Conservation (phyloP, 2,888 invertebrate genomes). For the Eilema caniola region DNA sequence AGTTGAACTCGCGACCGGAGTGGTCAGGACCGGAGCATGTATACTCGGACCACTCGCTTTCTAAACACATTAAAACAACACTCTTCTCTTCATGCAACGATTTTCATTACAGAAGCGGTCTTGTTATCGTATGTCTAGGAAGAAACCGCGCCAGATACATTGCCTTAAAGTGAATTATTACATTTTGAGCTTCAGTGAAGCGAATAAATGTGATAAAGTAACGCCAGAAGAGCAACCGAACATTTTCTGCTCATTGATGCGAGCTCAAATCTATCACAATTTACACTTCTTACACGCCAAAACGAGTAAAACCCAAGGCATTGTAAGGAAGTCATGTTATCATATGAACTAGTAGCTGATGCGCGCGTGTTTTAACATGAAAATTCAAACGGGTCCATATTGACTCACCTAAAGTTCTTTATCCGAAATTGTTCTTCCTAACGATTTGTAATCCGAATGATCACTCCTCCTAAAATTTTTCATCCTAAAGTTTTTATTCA, state of each 20-base stretch:
- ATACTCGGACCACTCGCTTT: not conserved
- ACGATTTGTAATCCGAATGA: too few species aligned
- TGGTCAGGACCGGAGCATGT: accelerated
- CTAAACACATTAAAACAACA: not conserved
- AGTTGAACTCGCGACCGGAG: not conserved
- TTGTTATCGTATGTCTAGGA: not conserved
- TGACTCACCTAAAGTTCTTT: too few species aligned
- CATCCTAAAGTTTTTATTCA: too few species aligned
- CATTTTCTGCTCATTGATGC: conserved; percentile 23
- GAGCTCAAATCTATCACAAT: conserved; percentile 17
- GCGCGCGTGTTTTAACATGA: too few species aligned
- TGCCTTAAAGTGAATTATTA: conserved; percentile 16
- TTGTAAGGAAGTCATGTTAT: not conserved
- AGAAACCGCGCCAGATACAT: not conserved
- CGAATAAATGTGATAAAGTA: conserved; percentile 20
- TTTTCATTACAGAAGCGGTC: not conserved
- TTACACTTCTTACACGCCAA: not conserved
- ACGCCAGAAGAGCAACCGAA: conserved; percentile 16
- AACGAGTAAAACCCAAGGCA: not conserved
- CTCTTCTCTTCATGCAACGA: not conserved
- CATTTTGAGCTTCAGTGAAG: conserved; percentile 23
- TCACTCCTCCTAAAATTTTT: too few species aligned
- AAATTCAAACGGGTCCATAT: too few species aligned
- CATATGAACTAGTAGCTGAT: not conserved
- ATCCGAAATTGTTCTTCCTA: too few species aligned